Percentiles rank a stretch among this genome's conserved stretches.
Conservation (phyloP, 2,113 vertebrate species). For the Spheniscus mendiculus region DNA sequence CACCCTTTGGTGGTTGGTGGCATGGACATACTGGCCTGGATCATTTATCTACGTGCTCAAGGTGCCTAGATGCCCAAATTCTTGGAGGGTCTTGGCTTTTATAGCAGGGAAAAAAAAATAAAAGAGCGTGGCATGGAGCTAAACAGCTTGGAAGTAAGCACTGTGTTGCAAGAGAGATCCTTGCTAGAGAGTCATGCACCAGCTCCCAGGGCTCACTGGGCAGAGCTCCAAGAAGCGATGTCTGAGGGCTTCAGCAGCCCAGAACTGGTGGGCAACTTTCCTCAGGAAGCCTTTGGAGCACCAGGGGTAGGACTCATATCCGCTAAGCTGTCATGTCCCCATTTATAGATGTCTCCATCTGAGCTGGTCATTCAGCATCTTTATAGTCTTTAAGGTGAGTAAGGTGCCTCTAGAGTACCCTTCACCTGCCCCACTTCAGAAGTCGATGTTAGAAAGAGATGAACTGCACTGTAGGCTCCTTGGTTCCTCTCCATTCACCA, state of each 20-base stretch:
- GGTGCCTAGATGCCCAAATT: not conserved
- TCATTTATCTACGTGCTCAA: fast-evolving
- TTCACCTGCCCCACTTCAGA: not conserved
- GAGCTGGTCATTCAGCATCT: not conserved
- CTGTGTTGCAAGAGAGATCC: not conserved
- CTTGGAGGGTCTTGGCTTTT: not conserved
- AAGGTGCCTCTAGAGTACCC: not conserved
- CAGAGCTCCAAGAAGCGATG: not conserved
- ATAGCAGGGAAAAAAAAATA: not conserved
- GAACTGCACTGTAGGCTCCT: not conserved
- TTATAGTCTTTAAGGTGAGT: not conserved
- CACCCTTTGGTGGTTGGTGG: not conserved
- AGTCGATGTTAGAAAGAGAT: not conserved
- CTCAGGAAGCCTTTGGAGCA: not conserved
- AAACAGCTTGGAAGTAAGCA: not conserved
- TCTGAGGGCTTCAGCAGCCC: not conserved
- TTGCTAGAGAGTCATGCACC: not conserved
- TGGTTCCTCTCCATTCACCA: not conserved
- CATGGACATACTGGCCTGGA: fast-evolving
- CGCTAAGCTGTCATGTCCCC: not conserved
- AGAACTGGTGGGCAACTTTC: not conserved
- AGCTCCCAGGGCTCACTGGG: not conserved
- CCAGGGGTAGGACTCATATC: not conserved
- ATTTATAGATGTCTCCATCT: not conserved
- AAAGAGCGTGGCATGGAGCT: fast-evolving